Conservation (phyloP, 2,797 vertebrate species). For the Enteromius treurensis region DNA sequence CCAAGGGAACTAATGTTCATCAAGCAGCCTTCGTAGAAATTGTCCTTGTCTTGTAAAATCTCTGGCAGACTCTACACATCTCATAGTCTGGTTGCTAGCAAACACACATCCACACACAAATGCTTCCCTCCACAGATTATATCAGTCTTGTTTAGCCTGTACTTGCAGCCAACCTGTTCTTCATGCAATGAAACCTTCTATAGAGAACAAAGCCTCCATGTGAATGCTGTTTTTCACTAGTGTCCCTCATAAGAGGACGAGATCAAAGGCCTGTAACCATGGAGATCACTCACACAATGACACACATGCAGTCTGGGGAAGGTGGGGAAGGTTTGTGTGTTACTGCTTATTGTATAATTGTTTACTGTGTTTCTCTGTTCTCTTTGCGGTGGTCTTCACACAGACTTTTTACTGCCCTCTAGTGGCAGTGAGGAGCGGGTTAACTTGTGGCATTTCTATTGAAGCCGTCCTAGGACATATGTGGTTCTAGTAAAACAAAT, state of each 20-base stretch:
- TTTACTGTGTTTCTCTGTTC: neutral
- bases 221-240: slow-evolving; percentile 40
- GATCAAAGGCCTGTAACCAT: slow-evolving; percentile 58
- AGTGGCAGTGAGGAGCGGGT: neutral
- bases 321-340: slow-evolving; percentile 21
- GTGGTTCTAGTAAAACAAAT: neutral
- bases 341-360: slow-evolving; percentile 26
- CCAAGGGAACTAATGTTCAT: neutral
- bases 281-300: slow-evolving; percentile 51
- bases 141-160: slow-evolving; percentile 2
- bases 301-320: slow-evolving; percentile 28
- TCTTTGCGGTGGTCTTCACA: neutral
- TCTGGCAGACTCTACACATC: neutral
- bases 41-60: neutral
- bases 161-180: neutral
- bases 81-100: slow-evolving; percentile 8
- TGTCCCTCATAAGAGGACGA: slow-evolving; percentile 44
- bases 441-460: neutral
- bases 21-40: neutral
- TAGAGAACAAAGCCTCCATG: slow-evolving; percentile 25
- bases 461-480: neutral
- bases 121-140: neutral
- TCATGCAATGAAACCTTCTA: neutral
- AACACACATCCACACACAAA: slow-evolving; percentile 3
- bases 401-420: slow-evolving; percentile 14